phyloP scores from a whole-genome alignment of 2,888 invertebrate species.

The Andrena fulva region DNA sequence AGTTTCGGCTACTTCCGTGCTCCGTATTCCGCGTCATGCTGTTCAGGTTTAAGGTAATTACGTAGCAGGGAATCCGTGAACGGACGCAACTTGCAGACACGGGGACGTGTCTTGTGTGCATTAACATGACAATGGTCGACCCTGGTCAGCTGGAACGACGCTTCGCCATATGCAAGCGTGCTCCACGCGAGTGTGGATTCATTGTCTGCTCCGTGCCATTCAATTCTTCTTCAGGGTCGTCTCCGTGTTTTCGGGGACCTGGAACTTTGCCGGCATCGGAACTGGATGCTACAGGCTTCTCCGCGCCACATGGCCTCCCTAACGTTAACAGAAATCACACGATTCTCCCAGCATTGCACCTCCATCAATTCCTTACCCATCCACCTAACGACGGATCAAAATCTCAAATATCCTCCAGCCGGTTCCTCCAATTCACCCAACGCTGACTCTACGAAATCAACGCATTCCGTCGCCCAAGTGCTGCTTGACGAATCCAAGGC shows the following conservation, averaged over 20 bases:
- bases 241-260: constrained; percentile 49
- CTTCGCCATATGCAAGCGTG: constrained; percentile 55
- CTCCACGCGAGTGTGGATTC: constrained; percentile 60
- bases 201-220: constrained; percentile 63
- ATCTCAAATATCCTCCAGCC: no score
- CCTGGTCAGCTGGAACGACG: constrained; percentile 66
- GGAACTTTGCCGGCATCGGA: constrained; percentile 31
- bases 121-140: constrained; percentile 68
- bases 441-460: no score
- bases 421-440: no score
- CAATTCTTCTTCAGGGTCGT: constrained; percentile 67
- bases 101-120: constrained; percentile 51
- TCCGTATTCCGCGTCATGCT: neutral
- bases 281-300: neutral
- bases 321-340: neutral
- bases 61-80: constrained; percentile 23
- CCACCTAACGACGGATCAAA: no score
- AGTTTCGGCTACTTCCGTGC: neutral
- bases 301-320: neutral
- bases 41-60: constrained; percentile 32
- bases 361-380: no score
- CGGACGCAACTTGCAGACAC: constrained; percentile 26
- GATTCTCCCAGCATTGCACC: neutral
- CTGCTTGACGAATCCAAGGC: no score
- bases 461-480: no score